A percentile compares a stretch with the other conserved stretches of the same genome.
Evolutionary conservation across 2,888 invertebrate genomes (phyloP).

Genomic region (Hirtodrosophila histrioides): DNA sequence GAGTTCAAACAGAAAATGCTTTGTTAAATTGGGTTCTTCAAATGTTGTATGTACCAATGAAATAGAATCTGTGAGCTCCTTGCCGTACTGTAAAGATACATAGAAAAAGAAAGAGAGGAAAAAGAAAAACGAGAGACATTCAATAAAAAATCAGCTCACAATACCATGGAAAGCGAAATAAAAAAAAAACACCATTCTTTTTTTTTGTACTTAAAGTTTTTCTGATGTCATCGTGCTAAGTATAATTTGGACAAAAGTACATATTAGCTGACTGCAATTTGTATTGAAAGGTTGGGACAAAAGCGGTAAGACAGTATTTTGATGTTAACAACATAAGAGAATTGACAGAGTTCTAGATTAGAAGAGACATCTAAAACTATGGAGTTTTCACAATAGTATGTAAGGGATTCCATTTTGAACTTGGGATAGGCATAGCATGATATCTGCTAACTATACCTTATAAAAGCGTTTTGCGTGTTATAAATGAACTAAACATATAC

Average conservation of each 20-base stretch:
- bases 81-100: constrained; percentile 84
- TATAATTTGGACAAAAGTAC: constrained; percentile 4
- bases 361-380: neutral
- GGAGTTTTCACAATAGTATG: neutral
- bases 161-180: constrained; percentile 16
- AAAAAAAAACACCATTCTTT: neutral
- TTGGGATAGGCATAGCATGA: too few relatives aligned
- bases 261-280: too few relatives aligned
- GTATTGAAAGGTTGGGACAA: too few relatives aligned
- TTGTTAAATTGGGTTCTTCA: constrained; percentile 15
- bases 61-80: constrained; percentile 85
- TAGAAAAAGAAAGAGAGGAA: constrained; percentile 56
- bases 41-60: constrained; percentile 82
- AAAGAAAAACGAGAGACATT: constrained; percentile 52
- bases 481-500: constrained; percentile 14
- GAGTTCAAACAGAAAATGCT: constrained; percentile 13
- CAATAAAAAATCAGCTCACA: constrained; percentile 35
- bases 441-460: too few relatives aligned
- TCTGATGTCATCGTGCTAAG: neutral
- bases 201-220: neutral
- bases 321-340: too few relatives aligned
- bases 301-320: neutral
- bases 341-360: neutral
- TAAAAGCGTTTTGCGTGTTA: constrained; percentile 3
- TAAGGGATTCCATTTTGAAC: too few relatives aligned